Evolutionary conservation across 2,888 invertebrate genomes (phyloP).

Genomic region (Agrochola circellaris): DNA sequence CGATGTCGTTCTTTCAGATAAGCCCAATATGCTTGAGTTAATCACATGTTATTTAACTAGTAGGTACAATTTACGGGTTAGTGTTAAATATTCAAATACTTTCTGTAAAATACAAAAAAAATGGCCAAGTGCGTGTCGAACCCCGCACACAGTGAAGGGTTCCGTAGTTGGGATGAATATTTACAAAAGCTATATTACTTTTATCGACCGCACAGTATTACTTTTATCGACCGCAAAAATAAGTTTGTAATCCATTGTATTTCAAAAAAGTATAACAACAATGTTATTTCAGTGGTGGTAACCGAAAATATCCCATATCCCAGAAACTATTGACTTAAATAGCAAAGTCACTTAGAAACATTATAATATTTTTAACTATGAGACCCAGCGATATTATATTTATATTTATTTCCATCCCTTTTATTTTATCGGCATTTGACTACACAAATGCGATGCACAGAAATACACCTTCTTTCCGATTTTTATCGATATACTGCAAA

Average conservation of each 20-base stretch:
- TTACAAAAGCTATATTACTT: background rate
- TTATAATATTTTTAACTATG: background rate
- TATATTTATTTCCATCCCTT: background rate
- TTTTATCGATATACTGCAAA: background rate
- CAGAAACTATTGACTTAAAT: background rate
- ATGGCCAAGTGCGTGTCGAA: background rate
- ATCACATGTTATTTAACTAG: constrained; percentile 61
- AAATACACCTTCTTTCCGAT: background rate
- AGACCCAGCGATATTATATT: background rate
- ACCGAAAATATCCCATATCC: background rate
- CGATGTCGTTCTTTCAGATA: constrained; percentile 76
- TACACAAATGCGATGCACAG: background rate
- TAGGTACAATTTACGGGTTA: constrained; percentile 22
- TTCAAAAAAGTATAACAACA: background rate
- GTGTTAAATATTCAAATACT: background rate
- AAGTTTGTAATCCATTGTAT: background rate
- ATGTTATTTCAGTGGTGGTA: background rate
- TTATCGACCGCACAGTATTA: no score
- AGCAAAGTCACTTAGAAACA: background rate
- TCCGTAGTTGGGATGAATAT: background rate
- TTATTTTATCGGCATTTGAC: background rate
- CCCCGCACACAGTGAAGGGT: background rate
- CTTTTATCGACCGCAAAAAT: background rate
- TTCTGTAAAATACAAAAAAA: background rate
- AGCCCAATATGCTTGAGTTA: constrained; percentile 68